phyloP scores from a whole-genome alignment of 2,888 invertebrate species.

The Cephus pulcher region DNA sequence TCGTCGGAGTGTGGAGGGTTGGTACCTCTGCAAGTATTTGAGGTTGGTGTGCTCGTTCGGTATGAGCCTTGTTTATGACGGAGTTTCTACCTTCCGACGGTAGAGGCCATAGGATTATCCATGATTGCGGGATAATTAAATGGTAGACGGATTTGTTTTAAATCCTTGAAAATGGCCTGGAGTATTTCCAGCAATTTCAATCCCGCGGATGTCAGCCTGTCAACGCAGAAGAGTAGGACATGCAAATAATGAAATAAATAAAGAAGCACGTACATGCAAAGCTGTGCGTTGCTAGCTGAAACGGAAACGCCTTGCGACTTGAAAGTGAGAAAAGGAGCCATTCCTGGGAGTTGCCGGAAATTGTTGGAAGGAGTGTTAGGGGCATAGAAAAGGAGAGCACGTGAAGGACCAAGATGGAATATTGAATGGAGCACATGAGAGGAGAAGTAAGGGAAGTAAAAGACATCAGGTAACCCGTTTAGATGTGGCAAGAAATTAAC shows the following conservation, averaged over 20 bases:
- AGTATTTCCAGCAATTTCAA: not conserved
- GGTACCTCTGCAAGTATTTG: not conserved
- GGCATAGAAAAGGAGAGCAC: not conserved
- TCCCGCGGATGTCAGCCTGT: not conserved
- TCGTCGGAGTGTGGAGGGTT: not conserved
- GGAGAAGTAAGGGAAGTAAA: not conserved
- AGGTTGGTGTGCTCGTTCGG: not conserved
- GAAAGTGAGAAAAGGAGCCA: not conserved
- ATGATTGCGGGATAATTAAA: not conserved
- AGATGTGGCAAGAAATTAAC: not conserved
- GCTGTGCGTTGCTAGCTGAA: not conserved
- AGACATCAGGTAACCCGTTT: not conserved
- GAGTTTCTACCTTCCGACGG: not conserved
- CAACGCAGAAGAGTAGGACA: not conserved
- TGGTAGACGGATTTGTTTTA: not conserved
- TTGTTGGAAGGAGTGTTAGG: not conserved
- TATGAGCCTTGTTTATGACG: not conserved
- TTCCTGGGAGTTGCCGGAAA: not conserved
- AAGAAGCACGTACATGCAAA: not conserved
- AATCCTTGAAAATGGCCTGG: not conserved
- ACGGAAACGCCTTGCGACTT: not conserved
- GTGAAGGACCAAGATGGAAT: not conserved
- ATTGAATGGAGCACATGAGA: not conserved
- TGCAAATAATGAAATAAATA: not conserved
- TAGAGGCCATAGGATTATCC: not conserved